A percentile compares a stretch with the other conserved stretches of the same genome.
phyloP scores from a whole-genome alignment of 2,888 invertebrate genomes.

The Colletes collaris region DNA sequence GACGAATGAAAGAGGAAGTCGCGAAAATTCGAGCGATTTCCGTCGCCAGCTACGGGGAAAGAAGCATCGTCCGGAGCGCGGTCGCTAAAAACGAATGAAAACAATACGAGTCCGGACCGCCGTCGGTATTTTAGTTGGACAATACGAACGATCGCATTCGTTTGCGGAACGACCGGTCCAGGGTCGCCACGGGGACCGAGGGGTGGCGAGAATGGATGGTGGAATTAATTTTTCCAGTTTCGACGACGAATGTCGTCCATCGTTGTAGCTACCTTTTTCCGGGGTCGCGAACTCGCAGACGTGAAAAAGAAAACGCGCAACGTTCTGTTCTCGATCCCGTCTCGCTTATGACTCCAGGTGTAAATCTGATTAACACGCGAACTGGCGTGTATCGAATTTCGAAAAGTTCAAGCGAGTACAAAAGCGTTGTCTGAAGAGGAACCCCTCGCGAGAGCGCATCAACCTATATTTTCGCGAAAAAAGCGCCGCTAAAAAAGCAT shows the following conservation, averaged over 20 bases:
- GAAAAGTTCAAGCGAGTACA: too few relatives aligned
- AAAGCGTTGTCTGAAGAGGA: not conserved
- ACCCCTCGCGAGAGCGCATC: constrained; percentile 11
- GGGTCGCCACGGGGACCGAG: constrained; percentile 12
- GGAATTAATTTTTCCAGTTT: constrained; percentile 60
- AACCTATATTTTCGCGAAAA: constrained; percentile 12
- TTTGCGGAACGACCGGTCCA: constrained; percentile 45
- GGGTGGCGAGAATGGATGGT: constrained; percentile 11
- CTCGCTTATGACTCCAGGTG: constrained; percentile 21
- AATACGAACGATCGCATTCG: constrained; percentile 52
- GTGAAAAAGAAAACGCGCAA: constrained; percentile 15
- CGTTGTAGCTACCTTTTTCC: constrained; percentile 37
- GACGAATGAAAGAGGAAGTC: not conserved
- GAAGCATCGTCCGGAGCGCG: constrained; percentile 33
- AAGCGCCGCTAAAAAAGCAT: not conserved
- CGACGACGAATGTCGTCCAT: constrained; percentile 29
- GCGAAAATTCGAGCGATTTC: constrained; percentile 15
- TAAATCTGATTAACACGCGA: constrained; percentile 62
- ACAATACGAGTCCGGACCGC: constrained; percentile 24
- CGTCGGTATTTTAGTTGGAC: constrained; percentile 51
- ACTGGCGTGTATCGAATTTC: constrained; percentile 6
- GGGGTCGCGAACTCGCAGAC: not conserved
- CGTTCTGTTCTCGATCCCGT: not conserved
- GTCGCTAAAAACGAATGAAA: constrained; percentile 45
- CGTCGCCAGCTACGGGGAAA: not conserved